Evolutionary conservation across 37 sponge, comb jelly and placozoan genomes (phyloP), one percentile per base, ranked within the genome.

Genomic region (Ephydatia muelleri): DNA sequence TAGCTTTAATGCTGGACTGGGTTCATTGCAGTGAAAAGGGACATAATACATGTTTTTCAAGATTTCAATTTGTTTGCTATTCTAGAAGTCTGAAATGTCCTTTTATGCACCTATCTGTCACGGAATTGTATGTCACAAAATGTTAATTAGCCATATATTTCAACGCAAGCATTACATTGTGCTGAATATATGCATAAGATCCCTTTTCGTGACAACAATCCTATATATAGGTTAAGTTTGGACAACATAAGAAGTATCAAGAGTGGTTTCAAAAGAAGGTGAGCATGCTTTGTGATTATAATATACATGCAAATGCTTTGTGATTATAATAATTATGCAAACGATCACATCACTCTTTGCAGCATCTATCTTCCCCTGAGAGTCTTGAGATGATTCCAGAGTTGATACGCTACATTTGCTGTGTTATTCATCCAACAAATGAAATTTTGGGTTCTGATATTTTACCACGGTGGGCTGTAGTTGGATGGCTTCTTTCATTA

Each of bases 381-480:
- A 83, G 89, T 75, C 95, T 92, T 34, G 73, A 84, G 26, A 72
- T 93, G 0, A 88, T 99, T 37, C 83, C 90, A 13, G 99, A 99
- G 70, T 67, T 96, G 66, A 91, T 99, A 11, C 88, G 99, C 23
- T 99, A 93, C 74, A 77, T 99, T 40, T 99, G 99, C 74, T 94
- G 99, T 73, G 90, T 96, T 0, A 91, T 99, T 23, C 99, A 99
- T 80, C 99, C 99, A 11, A 83, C 99, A 65, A 99, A 99, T 86
- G 99, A 99, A 82, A 80, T 99, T 22, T 81, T 96, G 78, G 83
- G 88, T 21, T 96, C 97, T 68, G 94, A 99, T 70, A 87, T 99
- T 38, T 85, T 96, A 13, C 99, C 94, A 29, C 93, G 99, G 19
- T 99, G 99, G 99, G 97, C 95, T 11, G 77, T 99, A 8, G 82